A percentile compares a stretch with the other conserved stretches of the same genome.
Conservation (phyloP, 2,113 vertebrate genomes). For the Pomatorhinus ruficollis region DNA sequence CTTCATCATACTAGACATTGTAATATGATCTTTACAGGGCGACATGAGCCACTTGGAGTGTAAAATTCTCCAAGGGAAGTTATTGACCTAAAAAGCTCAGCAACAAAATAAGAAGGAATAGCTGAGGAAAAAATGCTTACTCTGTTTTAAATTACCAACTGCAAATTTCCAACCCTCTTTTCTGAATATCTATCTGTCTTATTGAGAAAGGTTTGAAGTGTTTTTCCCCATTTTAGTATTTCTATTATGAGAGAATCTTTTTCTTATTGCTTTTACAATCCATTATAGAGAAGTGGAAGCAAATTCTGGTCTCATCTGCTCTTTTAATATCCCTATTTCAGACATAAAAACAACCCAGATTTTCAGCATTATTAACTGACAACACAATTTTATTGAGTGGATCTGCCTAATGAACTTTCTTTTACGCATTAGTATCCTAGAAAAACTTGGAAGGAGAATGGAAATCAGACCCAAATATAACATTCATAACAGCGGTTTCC, state of each 20-base stretch:
- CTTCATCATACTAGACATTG: not conserved
- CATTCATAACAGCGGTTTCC: not conserved
- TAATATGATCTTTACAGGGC: not conserved
- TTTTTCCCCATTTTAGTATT: not conserved
- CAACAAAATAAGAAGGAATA: not conserved
- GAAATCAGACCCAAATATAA: not conserved
- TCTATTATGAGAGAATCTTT: not conserved
- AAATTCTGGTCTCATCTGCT: not conserved
- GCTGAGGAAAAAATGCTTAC: not conserved
- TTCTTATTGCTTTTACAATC: not conserved
- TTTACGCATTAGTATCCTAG: not conserved
- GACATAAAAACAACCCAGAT: not conserved
- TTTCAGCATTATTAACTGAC: not conserved
- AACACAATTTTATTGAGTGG: not conserved
- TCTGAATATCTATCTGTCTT: not conserved
- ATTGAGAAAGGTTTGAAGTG: not conserved
- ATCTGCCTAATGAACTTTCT: not conserved
- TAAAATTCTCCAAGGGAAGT: constrained; percentile 14
- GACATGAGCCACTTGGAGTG: not conserved
- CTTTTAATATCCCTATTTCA: not conserved
- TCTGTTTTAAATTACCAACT: constrained; percentile 9
- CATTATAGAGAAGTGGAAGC: not conserved
- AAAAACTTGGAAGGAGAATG: not conserved
- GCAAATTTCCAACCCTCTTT: not conserved
- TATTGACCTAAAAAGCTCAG: constrained; percentile 7